Base-by-base conservation (phyloP, 2,888 invertebrate species). In the Tanypteryx hageni region DNA sequence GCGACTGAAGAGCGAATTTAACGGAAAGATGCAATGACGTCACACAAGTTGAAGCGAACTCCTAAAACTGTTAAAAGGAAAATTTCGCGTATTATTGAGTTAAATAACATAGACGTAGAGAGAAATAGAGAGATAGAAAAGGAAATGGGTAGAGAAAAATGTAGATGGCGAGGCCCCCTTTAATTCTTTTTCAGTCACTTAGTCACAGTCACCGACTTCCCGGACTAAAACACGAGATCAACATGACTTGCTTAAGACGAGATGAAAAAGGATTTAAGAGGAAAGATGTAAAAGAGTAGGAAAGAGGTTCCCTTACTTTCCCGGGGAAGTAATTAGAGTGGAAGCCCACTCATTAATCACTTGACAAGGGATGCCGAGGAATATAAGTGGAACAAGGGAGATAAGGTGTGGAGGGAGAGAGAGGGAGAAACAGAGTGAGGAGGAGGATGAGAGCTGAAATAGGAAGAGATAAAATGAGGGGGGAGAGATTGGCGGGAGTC, bases 261-360 rank as follows among this genome's bases (percentile, higher is more conserved):
- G 27, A 76, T 27, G 76, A 27, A 76, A 76, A 76, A 76, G 76
- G 27, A 76, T 76, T 27, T 27, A 76, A 76, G 76, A 22, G 76
- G 76, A 27, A 44, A 68, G 18, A 68, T 68, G 68, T 68, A 76
- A 76, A 76, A 76, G 76, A 76, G 44, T 44, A 44, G 76, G 11
- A 22, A 22, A 22, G 22, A 22, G 76, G 76, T 27, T 76, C 27
- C 27, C 76, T n/a, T 76, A 27, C 27, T 76, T 27, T 27, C 11
- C 27, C 27, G 22, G 44, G 76, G 76, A 68, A 76, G 76, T 76
- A 76, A 76, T 76, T 76, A 76, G 76, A 27, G 76, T 27, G 76
- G 76, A 76, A 76, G 76, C 22, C 76, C 76, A 76, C 76, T 76
- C 76, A 76, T 76, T 76, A 76, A 76, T 76, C 76, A 76, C 76